phyloP scores from a whole-genome alignment of 2,113 vertebrate genomes.

The Pelobates fuscus region DNA sequence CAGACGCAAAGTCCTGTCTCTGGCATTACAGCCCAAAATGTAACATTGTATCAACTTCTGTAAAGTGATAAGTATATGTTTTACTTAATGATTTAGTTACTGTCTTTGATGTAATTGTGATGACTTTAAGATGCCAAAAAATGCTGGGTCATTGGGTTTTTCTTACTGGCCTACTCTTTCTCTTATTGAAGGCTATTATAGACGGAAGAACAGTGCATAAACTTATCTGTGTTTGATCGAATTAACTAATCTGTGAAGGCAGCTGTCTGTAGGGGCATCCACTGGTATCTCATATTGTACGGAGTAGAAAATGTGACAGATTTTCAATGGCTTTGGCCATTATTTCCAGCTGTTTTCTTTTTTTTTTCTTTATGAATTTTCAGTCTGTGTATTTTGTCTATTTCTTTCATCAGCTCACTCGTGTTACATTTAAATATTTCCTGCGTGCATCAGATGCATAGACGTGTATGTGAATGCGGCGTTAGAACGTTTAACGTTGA shows the following conservation, averaged over 20 bases:
- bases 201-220: too few species aligned
- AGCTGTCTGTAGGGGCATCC: background rate
- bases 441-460: background rate
- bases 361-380: slow-evolving; percentile 27
- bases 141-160: too few species aligned
- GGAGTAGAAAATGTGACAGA: background rate
- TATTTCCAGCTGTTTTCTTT: slow-evolving; percentile 14
- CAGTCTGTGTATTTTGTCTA: slow-evolving; percentile 23
- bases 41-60: too few species aligned
- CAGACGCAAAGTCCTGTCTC: too few species aligned
- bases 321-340: background rate
- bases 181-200: too few species aligned
- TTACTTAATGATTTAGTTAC: too few species aligned
- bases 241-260: too few species aligned
- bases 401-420: slow-evolving; percentile 39
- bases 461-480: slow-evolving; percentile 7
- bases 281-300: background rate
- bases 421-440: slow-evolving; percentile 30
- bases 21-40: too few species aligned
- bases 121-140: too few species aligned
- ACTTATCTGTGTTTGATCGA: too few species aligned
- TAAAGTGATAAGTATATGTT: too few species aligned
- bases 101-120: too few species aligned
- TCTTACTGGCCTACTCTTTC: background rate
- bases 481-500: slow-evolving; percentile 11